Evolutionary conservation across 1,140 invertebrate species (phyloP).

Genomic region (Drosophila malerkotliana): DNA sequence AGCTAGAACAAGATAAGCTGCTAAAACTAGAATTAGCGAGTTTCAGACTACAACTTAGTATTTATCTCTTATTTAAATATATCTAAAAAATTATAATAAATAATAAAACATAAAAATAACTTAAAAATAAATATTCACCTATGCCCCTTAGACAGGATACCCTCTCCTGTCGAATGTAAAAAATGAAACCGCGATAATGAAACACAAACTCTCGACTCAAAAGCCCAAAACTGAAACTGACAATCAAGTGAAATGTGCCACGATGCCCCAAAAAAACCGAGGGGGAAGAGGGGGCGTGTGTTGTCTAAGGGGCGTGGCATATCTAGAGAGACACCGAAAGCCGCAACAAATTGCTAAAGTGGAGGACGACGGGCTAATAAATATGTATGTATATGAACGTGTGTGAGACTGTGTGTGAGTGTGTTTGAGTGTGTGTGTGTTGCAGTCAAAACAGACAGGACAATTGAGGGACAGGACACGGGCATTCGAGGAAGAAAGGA

Average conservation of each 20-base stretch:
- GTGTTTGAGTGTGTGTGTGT: neutral
- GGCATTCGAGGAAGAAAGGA: conserved; percentile 2
- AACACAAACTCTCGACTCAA: conserved; percentile 47
- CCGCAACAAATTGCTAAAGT: conserved; percentile 24
- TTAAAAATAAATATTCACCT: neutral
- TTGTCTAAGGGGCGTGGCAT: neutral
- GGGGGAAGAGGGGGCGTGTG: neutral
- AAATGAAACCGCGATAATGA: conserved; percentile 31
- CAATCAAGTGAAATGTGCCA: conserved; percentile 44
- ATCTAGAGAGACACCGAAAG: conserved; percentile 19
- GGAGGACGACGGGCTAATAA: neutral
- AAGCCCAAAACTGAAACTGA: conserved; percentile 47
- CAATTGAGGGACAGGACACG: conserved; percentile 21
- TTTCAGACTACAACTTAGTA: too few relatives aligned
- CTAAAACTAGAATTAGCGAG: too few relatives aligned
- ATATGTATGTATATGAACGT: conserved; percentile 18
- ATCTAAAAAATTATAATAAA: too few relatives aligned
- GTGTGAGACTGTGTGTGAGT: neutral
- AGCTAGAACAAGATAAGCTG: too few relatives aligned
- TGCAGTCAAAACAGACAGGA: conserved; percentile 5
- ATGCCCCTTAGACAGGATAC: neutral
- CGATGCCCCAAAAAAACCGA: conserved; percentile 8
- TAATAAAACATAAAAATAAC: neutral
- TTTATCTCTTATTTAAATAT: neutral
- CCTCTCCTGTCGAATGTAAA: conserved; percentile 1